Conservation (phyloP, 2,888 invertebrate genomes). For the Sinelater perroti region DNA sequence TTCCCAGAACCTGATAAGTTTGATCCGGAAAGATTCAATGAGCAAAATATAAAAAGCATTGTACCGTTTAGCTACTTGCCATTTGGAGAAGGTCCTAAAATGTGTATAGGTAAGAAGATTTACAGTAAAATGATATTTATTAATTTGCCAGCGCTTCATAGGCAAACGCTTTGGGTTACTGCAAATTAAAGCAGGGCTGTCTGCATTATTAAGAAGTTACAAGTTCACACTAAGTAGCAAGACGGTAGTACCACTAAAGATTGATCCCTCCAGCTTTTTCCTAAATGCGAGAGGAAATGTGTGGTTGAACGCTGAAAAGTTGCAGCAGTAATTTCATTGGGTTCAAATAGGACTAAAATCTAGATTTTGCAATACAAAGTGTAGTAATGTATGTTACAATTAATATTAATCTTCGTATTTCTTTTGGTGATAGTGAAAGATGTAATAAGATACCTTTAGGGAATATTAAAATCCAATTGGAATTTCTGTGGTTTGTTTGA, state of each 20-base stretch:
- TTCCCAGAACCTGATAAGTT: conserved; percentile 31
- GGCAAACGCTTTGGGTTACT: background rate
- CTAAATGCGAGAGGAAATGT: background rate
- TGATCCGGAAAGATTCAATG: conserved; percentile 31
- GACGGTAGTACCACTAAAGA: background rate
- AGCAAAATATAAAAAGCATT: conserved; percentile 5
- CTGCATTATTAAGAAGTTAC: background rate
- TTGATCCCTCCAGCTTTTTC: background rate
- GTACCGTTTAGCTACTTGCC: conserved; percentile 24
- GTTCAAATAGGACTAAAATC: too few relatives aligned
- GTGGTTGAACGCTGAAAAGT: background rate
- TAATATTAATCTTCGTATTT: too few relatives aligned
- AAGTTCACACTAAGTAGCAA: background rate
- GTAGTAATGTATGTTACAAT: too few relatives aligned
- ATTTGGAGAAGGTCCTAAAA: conserved; percentile 30
- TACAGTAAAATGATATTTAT: too few relatives aligned
- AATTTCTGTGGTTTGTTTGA: too few relatives aligned
- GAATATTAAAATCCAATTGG: too few relatives aligned
- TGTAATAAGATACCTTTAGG: too few relatives aligned
- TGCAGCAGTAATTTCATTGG: too few relatives aligned
- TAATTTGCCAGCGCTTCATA: too few relatives aligned
- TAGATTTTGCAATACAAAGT: too few relatives aligned
- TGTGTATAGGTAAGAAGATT: conserved; percentile 28
- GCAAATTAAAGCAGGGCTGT: background rate
- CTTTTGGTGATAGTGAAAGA: too few relatives aligned